Conservation (phyloP, 2,888 invertebrate species). For the Melinaea menophilus region DNA sequence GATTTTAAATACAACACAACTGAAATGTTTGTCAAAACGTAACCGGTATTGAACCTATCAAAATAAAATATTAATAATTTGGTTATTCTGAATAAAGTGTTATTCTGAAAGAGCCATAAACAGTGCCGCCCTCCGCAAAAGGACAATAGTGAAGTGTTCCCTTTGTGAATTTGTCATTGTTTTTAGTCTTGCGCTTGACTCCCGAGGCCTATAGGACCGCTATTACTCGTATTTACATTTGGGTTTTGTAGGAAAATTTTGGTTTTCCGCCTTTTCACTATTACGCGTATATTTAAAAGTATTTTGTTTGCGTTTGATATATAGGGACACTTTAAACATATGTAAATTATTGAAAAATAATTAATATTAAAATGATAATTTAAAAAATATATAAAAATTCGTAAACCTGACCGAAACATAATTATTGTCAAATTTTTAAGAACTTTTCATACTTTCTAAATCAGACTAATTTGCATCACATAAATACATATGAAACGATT, state of each 20-base stretch:
- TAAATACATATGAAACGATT: too few species aligned
- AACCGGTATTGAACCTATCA: background rate
- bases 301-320: background rate
- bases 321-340: too few species aligned
- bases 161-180: slow-evolving; percentile 41
- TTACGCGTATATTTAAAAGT: slow-evolving; percentile 12
- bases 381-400: too few species aligned
- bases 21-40: background rate
- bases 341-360: too few species aligned
- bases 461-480: too few species aligned
- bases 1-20: too few species aligned
- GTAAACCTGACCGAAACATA: too few species aligned
- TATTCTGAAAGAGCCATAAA: slow-evolving; percentile 16
- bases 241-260: slow-evolving; percentile 32
- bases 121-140: slow-evolving; percentile 10
- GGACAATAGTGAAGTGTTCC: slow-evolving; percentile 37
- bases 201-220: slow-evolving; percentile 27
- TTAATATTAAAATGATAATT: too few species aligned
- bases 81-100: background rate
- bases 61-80: background rate
- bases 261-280: slow-evolving; percentile 27
- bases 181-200: slow-evolving; percentile 38
- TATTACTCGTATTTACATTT: slow-evolving; percentile 24
- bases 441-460: too few species aligned
- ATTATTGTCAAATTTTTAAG: too few species aligned